Evolutionary conservation across 2,113 vertebrate species (phyloP), one percentile per base, ranked within the genome.

Genomic region (Peromyscus leucopus): DNA sequence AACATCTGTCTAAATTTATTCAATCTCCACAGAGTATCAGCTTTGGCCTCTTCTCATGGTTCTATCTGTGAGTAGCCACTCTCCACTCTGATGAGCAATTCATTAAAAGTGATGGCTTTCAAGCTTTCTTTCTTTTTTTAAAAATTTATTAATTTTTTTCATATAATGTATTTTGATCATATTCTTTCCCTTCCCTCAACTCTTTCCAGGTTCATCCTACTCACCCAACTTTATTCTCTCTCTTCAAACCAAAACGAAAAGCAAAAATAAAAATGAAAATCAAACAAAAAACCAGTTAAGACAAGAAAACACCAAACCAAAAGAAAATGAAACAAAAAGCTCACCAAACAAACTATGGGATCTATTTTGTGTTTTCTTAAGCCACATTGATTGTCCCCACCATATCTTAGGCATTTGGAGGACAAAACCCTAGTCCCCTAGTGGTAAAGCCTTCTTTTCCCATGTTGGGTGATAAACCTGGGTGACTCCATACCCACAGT

Each of bases 101-200:
- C 46, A 95, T 55, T 69, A 61, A 72, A 74, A 97, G 75, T 71
- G 85, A 10, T 69, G 11, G 31, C 80, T 94, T 86, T 61, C 28
- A 87, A 39, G 21, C 6, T 22, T 76, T 36, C 33, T 79, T 79
- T 76, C 74, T 78, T 21, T 75, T 42, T 39, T 51, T 9, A n/a
- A 72, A 39, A 74, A n/a, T 7, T 83, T 80, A 39, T 83, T 24
- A n/a, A 59, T n/a, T 28, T 59, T 82, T 59, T n/a, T 22, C 19
- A n/a, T 15, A 82, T 21, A 59, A n/a, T 82, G 39, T n/a, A 83
- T 39, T 39, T 83, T 83, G 36, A 83, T 59, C 55, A 59, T 39
- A 83, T 83, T 82, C 10, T 24, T 82, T 59, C 6, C 22, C 36
- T 33, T 59, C 16, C 17, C 55, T 55, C 19, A 83, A 15, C 36